Percentiles rank a stretch among this genome's conserved stretches.
phyloP scores from a whole-genome alignment of 2,888 invertebrate species.

The Orgyia antiqua region DNA sequence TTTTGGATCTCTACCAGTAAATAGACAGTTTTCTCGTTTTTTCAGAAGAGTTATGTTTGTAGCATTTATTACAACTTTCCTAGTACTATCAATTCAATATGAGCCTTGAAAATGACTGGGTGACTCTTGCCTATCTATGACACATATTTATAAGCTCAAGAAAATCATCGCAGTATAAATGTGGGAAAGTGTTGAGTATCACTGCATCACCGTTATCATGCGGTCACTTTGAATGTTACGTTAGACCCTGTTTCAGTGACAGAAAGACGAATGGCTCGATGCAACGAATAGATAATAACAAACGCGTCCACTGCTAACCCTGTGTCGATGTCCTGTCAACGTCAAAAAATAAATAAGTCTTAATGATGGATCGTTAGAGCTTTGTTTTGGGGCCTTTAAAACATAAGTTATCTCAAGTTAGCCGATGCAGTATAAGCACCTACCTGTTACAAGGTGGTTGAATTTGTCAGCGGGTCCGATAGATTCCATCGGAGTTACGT shows the following conservation, averaged over 20 bases:
- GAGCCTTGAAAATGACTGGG: no score
- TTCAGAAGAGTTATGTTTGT: no score
- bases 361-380: conserved; percentile 72
- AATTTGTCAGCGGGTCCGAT: conserved; percentile 39
- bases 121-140: no score
- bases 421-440: conserved; percentile 35
- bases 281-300: conserved; percentile 56
- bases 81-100: no score
- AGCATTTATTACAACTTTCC: no score
- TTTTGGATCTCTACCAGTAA: no score
- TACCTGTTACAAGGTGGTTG: conserved; percentile 51
- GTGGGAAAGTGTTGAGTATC: conserved; percentile 36
- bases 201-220: conserved; percentile 60
- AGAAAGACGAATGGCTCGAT: conserved; percentile 75
- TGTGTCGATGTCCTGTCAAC: conserved; percentile 65
- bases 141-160: no score
- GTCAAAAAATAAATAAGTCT: conserved; percentile 74
- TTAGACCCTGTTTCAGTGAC: conserved; percentile 64
- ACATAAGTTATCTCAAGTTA: conserved; percentile 57
- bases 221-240: conserved; percentile 72
- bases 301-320: conserved; percentile 43
- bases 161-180: conserved; percentile 5
- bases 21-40: no score
- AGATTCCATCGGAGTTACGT: conserved; percentile 36
- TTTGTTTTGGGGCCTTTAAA: conserved; percentile 65